A percentile compares a stretch with the other conserved stretches of the same genome.
These are phyloP conservation scores for Anseranas semipalmata DNA, from an alignment of 2,113 vertebrate species.

Conservation along the genomic window DNA sequence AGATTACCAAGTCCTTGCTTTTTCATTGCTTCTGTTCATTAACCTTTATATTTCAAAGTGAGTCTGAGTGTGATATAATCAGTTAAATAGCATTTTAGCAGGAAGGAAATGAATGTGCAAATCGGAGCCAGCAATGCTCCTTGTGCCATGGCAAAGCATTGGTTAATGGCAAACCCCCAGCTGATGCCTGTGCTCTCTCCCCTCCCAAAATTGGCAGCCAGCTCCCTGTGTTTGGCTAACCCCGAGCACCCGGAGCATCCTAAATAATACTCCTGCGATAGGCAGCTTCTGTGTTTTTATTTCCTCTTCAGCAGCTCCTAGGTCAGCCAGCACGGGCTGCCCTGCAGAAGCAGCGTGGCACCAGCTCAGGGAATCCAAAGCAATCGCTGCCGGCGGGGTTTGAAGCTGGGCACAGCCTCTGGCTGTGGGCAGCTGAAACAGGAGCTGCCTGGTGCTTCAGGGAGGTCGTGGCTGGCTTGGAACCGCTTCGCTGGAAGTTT, in stretches of 20 bases:
- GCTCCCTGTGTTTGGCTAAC: background rate
- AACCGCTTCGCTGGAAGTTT: background rate
- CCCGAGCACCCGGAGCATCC: background rate
- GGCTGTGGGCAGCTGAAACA: background rate
- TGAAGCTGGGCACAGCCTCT: background rate
- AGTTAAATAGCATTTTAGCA: fast-evolving
- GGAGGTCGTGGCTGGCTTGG: too few species aligned
- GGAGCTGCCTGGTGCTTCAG: background rate
- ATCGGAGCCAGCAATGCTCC: too few species aligned
- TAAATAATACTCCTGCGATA: background rate
- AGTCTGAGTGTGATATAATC: background rate
- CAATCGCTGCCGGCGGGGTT: background rate
- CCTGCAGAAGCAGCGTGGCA: background rate
- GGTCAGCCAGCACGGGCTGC: background rate
- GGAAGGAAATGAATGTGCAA: too few species aligned
- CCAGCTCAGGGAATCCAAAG: background rate
- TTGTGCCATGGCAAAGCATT: background rate
- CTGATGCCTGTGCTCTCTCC: background rate
- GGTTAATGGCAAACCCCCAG: too few species aligned
- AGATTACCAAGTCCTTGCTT: background rate
- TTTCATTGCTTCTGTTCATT: background rate
- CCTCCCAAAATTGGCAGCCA: background rate
- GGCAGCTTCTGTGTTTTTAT: background rate
- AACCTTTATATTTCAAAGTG: background rate
- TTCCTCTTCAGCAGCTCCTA: background rate